A percentile compares a stretch with the other conserved stretches of the same genome.
These are phyloP conservation scores for Macaria notata DNA, from an alignment of 2,888 invertebrate genomes.

Conservation along the genomic window DNA sequence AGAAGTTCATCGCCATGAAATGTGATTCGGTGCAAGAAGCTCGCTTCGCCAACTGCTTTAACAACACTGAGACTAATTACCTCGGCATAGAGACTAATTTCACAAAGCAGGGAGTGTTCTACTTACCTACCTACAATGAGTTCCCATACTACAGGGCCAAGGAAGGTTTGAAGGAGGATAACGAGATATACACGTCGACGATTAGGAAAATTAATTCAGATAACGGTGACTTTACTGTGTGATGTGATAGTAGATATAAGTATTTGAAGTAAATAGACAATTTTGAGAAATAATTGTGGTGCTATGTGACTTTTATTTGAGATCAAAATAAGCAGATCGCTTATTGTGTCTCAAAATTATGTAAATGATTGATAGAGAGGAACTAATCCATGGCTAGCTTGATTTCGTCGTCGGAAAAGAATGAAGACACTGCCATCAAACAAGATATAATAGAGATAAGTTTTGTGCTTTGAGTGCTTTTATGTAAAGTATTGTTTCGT, in stretches of 20 bases:
- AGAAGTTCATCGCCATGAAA: conserved; percentile 61
- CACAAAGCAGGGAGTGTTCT: conserved; percentile 59
- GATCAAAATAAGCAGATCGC: too few relatives aligned
- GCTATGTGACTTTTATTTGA: too few relatives aligned
- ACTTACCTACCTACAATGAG: conserved; percentile 61
- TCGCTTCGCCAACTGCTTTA: conserved; percentile 61
- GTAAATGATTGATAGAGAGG: too few relatives aligned
- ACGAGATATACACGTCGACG: conserved; percentile 60
- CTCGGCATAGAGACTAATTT: conserved; percentile 62
- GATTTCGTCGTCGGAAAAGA: too few relatives aligned
- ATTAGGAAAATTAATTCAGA: conserved; percentile 55
- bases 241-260: neutral
- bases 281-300: too few relatives aligned
- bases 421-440: too few relatives aligned
- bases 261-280: too few relatives aligned
- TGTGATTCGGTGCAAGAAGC: conserved; percentile 68
- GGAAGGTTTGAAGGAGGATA: conserved; percentile 60
- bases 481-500: too few relatives aligned
- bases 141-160: conserved; percentile 68
- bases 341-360: too few relatives aligned
- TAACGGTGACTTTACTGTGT: conserved; percentile 45
- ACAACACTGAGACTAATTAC: conserved; percentile 57
- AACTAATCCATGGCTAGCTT: too few relatives aligned
- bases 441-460: too few relatives aligned
- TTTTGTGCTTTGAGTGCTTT: too few relatives aligned